These are phyloP conservation scores for Ondatra zibethicus DNA, from an alignment of 2,113 vertebrate genomes.

Conservation along the genomic window DNA sequence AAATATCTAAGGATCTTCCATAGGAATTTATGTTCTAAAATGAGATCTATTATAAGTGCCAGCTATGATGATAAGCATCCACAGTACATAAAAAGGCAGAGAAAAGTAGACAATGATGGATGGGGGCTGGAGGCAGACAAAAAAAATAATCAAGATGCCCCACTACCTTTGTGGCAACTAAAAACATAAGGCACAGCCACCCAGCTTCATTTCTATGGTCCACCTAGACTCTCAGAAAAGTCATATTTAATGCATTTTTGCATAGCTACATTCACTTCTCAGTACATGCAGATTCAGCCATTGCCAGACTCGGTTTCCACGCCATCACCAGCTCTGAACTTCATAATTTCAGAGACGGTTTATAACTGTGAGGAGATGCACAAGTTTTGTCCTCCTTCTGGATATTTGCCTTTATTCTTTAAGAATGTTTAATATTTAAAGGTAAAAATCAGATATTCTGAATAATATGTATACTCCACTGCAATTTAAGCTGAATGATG, in stretches of 20 bases:
- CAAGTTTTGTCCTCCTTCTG: not conserved
- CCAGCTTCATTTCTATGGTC: not conserved
- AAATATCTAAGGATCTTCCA: slow-evolving; percentile 27
- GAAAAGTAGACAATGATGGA: not conserved
- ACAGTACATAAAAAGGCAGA: not conserved
- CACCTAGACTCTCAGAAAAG: not conserved
- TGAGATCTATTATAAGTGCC: not conserved
- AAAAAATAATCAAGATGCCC: not conserved
- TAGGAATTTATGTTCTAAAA: slow-evolving; percentile 8
- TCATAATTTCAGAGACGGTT: not conserved
- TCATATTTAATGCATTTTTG: not conserved
- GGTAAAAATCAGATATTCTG: not conserved
- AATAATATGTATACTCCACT: not conserved
- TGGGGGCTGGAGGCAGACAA: not conserved
- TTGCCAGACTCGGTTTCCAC: not conserved
- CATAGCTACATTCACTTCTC: not conserved
- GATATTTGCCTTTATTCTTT: not conserved
- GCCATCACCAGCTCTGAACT: not conserved
- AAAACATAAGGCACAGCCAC: not conserved
- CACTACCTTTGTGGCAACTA: not conserved
- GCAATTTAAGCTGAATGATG: not conserved
- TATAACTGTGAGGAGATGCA: not conserved
- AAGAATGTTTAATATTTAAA: slow-evolving; percentile 3
- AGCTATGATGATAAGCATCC: not conserved
- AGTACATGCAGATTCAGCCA: not conserved